Evolutionary conservation across 1,140 invertebrate genomes (phyloP), one percentile per base, ranked within the genome.

Genomic region (Hyphantria cunea): DNA sequence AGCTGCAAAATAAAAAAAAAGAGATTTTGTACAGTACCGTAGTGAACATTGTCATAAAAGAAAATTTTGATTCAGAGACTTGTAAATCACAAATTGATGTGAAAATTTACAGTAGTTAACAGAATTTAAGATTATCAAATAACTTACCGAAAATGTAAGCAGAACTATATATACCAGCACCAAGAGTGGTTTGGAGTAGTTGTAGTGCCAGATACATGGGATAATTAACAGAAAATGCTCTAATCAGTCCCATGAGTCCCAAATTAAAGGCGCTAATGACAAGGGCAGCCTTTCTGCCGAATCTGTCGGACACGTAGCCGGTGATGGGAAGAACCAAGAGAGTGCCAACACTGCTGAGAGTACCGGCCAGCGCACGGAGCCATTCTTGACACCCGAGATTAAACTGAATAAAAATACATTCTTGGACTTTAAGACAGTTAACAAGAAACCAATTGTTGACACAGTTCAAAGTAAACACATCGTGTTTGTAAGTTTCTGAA

Each of bases 181-280:
- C 86, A 5, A 91, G 89, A 1, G 93, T 92, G n/a, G 92, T 89
- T 68, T 95, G 94, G 13, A 95, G 68, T 33, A 95, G 92, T 82
- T 95, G 94, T 25, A 95, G 91, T 0, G 91, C 66, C 4, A 90
- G 14, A 66, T 95, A 96, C 85, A 92, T 93, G 42, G 86, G 81
- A 72, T 95, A 95, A 80, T 92, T 94, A 7, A 93, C 91, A 5
- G 94, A 92, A 71, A 95, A 95, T 2, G 94, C 93, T 65, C 93
- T 91, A 12, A 93, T 90, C 13, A 95, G 71, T 1, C 95, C 94
- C 12, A 93, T 84, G 2, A 94, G 68, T 5, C 91, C 92, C 9
- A 84, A 45, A 50, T 84, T 88, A 47, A 80, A 78, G 6, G 81
- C 94, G 50, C 94, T 85, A 59, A 95, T 93, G 76, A 95, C 93